Base-by-base conservation (phyloP, 2,888 invertebrate genomes). In the Troides helena region DNA sequence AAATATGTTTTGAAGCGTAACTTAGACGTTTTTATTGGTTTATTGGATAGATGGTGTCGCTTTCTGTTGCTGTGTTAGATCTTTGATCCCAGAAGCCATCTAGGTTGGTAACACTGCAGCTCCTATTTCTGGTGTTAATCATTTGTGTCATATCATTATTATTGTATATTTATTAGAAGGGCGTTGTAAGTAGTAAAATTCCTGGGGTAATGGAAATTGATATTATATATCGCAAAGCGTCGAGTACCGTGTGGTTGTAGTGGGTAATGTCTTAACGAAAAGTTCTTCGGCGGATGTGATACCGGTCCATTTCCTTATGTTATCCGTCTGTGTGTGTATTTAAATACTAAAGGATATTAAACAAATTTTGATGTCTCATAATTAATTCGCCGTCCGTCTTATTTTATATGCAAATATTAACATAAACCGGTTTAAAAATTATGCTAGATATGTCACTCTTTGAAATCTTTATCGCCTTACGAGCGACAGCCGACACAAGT, bases 391-490 rank as follows among this genome's bases (percentile, higher is more conserved):
- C 36, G 18, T 21, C 53, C 30, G 53, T 30, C 50, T 56, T 56
- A 10, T 53, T 36, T 30, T 7, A 58, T 23, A 53, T 43, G 23
- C 61, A 60, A 53, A 46, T 65, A 46, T 65, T 23, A 46, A n/a
- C n/a, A 46, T 59, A n/a, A 59, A 59, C 59, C 46, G 46, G 43
- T 58, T 59, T 59, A 2, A 43, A 46, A 67, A 53, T 67, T 21
- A 61, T 61, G 7, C 14, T 36, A 36, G 61, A 61, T 60, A 21
- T 53, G 67, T 60, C 67, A 53, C 50, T 17, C 36, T 60, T 61
- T 60, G 61, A 67, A 53, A 67, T 50, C 61, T 65, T 57, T 62
- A 67, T 67, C 67, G 18, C 12, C 23, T 17, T 6, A 60, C 50
- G 30, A 66, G 50, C 60, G 59, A 66, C 50, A 36, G 62, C 53